Evolutionary conservation across 1,140 invertebrate genomes (phyloP).

Genomic region (Gryllus bimaculatus): DNA sequence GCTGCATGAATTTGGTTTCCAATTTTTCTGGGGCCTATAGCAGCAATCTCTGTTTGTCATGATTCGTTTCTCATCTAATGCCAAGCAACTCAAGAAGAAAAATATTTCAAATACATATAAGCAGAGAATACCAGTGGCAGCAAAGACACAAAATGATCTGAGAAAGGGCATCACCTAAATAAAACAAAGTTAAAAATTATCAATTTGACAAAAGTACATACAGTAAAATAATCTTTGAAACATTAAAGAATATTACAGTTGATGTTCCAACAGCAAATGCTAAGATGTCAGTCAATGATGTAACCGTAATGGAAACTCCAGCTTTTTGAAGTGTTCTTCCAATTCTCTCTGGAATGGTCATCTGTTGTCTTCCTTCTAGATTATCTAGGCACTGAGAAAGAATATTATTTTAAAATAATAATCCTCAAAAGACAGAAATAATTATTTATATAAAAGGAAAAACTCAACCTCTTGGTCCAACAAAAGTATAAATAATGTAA

Average conservation of each 20-base stretch:
- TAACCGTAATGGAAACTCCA: conserved; percentile 57
- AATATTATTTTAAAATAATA: neutral
- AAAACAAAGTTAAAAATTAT: conserved; percentile 10
- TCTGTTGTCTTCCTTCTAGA: conserved; percentile 30
- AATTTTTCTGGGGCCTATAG: conserved; percentile 36
- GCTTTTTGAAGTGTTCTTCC: conserved; percentile 42
- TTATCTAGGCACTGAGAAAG: conserved; percentile 31
- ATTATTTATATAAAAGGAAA: neutral
- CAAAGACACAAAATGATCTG: conserved; percentile 42
- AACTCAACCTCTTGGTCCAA: neutral
- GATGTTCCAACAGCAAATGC: conserved; percentile 55
- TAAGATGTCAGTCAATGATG: conserved; percentile 55
- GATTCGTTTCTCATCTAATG: conserved; percentile 42
- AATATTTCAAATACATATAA: conserved; percentile 44
- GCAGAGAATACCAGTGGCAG: conserved; percentile 39
- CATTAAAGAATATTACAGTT: conserved; percentile 28
- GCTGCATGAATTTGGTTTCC: conserved; percentile 40
- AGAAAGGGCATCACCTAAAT: conserved; percentile 41
- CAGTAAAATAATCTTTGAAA: neutral
- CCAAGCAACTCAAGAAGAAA: conserved; percentile 46
- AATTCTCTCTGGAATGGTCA: conserved; percentile 33
- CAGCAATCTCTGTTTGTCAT: conserved; percentile 39
- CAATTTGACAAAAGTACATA: neutral
- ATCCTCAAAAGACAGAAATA: neutral
- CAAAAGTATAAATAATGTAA: neutral